A percentile compares a stretch with the other conserved stretches of the same genome.
These are phyloP conservation scores for Drosophila emarginata DNA, from an alignment of 2,888 invertebrate genomes.

Conservation along the genomic window DNA sequence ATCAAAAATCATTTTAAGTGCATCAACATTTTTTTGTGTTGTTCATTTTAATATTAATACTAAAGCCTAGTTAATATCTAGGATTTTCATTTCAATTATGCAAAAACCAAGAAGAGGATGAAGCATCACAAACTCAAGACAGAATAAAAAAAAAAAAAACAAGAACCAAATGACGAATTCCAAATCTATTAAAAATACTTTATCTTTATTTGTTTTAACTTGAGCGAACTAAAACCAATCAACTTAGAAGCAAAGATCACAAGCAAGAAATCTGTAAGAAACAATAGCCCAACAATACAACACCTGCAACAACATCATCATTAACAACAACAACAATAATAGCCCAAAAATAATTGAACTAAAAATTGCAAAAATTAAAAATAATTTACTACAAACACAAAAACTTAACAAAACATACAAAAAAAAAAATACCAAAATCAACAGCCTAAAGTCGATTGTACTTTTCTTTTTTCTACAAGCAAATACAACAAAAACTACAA, in stretches of 20 bases:
- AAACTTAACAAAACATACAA: conserved; percentile 28
- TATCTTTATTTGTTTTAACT: conserved; percentile 48
- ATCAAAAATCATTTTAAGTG: conserved; percentile 74
- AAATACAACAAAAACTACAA: conserved; percentile 53
- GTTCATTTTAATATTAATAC: conserved; percentile 32
- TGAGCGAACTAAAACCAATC: conserved; percentile 53
- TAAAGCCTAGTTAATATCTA: conserved; percentile 9
- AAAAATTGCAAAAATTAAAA: conserved; percentile 57
- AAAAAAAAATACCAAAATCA: conserved; percentile 32
- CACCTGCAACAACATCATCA: conserved; percentile 40
- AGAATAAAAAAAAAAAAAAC: background rate
- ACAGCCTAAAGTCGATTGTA: conserved; percentile 85
- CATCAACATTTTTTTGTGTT: conserved; percentile 55
- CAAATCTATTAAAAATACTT: conserved; percentile 41
- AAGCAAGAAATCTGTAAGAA: conserved; percentile 50
- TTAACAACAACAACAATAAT: conserved; percentile 60
- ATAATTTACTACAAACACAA: conserved; percentile 1
- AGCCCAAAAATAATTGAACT: conserved; percentile 76
- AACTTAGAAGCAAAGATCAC: conserved; percentile 53
- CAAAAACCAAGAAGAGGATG: background rate
- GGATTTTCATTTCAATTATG: background rate
- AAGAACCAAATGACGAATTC: conserved; percentile 52
- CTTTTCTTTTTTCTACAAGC: conserved; percentile 72
- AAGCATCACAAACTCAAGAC: conserved; percentile 4
- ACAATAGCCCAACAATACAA: conserved; percentile 65